Conservation (phyloP, 53 echinoderm and acorn worm genomes). For the Holothuria leucospilota region DNA sequence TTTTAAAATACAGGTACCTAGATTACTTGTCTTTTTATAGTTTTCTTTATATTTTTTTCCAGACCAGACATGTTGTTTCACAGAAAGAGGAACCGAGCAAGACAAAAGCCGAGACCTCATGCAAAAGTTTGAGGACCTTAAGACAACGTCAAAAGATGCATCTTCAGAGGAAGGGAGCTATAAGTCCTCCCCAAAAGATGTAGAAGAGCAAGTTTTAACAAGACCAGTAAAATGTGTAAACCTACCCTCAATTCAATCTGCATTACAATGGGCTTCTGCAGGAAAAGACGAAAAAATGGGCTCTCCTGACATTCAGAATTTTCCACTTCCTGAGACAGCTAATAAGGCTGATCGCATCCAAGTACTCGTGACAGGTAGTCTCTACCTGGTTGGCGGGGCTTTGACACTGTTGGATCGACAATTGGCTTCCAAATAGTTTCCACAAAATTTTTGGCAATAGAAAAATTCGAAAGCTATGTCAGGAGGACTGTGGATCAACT, state of each 20-base stretch:
- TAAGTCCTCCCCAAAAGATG: no score
- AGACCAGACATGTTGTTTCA: conserved; percentile 3
- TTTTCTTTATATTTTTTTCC: neutral
- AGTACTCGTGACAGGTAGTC: conserved; percentile 83
- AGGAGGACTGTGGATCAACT: no score
- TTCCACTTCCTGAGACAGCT: neutral
- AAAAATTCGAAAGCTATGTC: no score
- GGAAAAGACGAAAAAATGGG: conserved; percentile 31
- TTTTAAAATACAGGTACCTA: no score
- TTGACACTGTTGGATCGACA: conserved; percentile 79
- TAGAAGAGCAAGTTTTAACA: no score
- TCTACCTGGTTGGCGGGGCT: conserved; percentile 84
- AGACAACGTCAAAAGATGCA: no score
- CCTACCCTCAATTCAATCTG: neutral
- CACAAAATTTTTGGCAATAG: no score
- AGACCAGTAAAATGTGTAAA: no score
- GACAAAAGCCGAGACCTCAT: neutral
- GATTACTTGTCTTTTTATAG: no score
- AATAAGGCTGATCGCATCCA: conserved; percentile 70
- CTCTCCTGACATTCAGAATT: neutral
- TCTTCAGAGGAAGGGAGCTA: no score
- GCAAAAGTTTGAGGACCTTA: neutral
- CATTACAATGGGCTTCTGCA: conserved; percentile 28
- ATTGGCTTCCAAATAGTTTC: conserved; percentile 15
- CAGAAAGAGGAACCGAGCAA: neutral